These are phyloP conservation scores for Pollachius pollachius DNA, from an alignment of 2,113 vertebrate genomes.

Conservation along the genomic window DNA sequence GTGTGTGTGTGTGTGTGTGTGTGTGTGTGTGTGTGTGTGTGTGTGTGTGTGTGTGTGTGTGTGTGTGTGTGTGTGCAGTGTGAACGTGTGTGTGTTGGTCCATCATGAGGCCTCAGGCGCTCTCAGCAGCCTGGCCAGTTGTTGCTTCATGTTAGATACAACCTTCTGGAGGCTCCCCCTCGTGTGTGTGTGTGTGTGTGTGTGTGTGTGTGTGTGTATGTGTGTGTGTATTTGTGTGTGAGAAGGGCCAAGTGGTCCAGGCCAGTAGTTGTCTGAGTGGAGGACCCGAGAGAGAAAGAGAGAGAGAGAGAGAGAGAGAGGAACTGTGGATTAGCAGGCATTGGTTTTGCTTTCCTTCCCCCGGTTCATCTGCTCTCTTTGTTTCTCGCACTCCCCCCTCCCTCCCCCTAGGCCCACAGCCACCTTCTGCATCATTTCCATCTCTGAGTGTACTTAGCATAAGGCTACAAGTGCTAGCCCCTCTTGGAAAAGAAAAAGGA, in stretches of 20 bases:
- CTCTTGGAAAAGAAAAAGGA: not conserved
- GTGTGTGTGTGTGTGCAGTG: slow-evolving; percentile 26
- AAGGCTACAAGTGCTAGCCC: too few relatives aligned
- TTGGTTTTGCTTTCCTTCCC: too few relatives aligned
- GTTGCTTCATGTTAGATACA: too few relatives aligned
- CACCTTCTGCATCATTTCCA: too few relatives aligned
- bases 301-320: slow-evolving; percentile 10
- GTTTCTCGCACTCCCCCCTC: too few relatives aligned
- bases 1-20: slow-evolving; percentile 33
- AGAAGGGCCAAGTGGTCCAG: slow-evolving; percentile 40
- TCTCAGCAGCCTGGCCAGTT: not conserved
- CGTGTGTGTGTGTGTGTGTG: not conserved
- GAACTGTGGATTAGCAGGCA: too few relatives aligned
- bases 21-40: slow-evolving; percentile 23
- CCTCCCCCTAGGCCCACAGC: too few relatives aligned
- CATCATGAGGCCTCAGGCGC: not conserved
- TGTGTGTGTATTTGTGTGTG: not conserved
- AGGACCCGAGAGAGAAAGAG: slow-evolving; percentile 11
- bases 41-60: slow-evolving; percentile 42
- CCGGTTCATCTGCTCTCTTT: too few relatives aligned
- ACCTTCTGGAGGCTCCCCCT: too few relatives aligned
- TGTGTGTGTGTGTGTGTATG: not conserved
- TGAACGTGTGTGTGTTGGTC: slow-evolving; percentile 4
- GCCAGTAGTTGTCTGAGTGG: slow-evolving; percentile 37
- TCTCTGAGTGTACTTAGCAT: too few relatives aligned